phyloP scores from a whole-genome alignment of 2,113 vertebrate species.

The Gymnorhina tibicen region DNA sequence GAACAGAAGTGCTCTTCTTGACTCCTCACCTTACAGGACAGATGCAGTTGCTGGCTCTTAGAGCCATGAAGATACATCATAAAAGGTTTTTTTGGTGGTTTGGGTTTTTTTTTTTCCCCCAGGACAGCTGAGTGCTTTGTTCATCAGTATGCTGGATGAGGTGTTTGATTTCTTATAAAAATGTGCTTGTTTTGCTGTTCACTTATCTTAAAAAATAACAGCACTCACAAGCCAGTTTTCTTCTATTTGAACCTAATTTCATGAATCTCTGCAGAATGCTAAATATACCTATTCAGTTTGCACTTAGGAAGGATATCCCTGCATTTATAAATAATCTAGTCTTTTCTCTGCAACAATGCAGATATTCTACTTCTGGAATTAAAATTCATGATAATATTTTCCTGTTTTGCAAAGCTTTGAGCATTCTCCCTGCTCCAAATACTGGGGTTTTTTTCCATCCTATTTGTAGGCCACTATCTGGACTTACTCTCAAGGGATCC shows the following conservation, averaged over 20 bases:
- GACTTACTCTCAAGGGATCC: background rate
- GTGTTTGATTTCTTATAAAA: background rate
- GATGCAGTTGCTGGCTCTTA: background rate
- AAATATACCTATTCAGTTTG: constrained; percentile 35
- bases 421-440: background rate
- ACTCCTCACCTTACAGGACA: background rate
- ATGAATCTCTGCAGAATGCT: constrained; percentile 26
- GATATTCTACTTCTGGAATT: constrained; percentile 2
- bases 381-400: background rate
- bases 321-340: constrained; percentile 19
- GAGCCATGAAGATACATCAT: background rate
- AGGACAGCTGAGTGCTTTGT: background rate
- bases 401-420: background rate
- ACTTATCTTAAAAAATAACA: constrained; percentile 20
- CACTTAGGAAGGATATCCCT: constrained; percentile 10
- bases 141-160: background rate
- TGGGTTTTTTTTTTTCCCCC: accelerated
- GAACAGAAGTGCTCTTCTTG: background rate
- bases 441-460: background rate
- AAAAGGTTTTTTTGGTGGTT: background rate
- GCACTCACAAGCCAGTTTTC: background rate
- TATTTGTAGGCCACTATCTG: background rate
- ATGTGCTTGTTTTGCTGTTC: background rate
- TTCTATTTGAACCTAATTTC: constrained; percentile 20
- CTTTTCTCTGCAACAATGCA: background rate